These are phyloP conservation scores for Rhea pennata DNA, from an alignment of 2,113 vertebrate species.

Conservation along the genomic window DNA sequence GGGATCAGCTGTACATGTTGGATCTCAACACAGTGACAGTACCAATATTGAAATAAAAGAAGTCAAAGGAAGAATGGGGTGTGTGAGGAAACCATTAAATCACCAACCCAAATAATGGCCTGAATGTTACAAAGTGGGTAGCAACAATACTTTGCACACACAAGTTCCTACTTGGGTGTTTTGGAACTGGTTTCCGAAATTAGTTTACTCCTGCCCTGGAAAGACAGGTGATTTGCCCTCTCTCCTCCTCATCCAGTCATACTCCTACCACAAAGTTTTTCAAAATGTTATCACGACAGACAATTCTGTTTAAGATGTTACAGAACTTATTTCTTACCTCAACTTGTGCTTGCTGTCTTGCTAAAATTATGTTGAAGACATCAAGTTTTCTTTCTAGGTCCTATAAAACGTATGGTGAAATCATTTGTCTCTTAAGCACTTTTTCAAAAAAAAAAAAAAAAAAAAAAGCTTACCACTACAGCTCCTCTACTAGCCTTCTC, in stretches of 20 bases:
- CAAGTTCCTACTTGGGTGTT: neutral
- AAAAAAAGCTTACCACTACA: neutral
- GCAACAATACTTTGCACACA: neutral
- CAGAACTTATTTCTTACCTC: constrained; percentile 80
- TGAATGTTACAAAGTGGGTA: neutral
- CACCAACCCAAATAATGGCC: neutral
- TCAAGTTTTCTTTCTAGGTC: constrained; percentile 91
- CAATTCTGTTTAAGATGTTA: neutral
- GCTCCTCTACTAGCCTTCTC: neutral
- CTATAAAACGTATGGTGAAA: constrained; percentile 68
- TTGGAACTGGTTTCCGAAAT: neutral
- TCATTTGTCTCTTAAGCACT: neutral
- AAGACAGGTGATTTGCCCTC: neutral
- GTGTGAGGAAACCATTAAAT: neutral
- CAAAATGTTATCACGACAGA: neutral
- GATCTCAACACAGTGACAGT: neutral
- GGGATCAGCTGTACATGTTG: neutral
- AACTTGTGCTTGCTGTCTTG: constrained; percentile 92
- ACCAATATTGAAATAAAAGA: neutral
- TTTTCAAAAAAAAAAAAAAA: neutral
- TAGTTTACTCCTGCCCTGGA: neutral
- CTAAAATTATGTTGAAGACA: constrained; percentile 92
- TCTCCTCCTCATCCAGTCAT: neutral
- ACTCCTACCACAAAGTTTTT: neutral
- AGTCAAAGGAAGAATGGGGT: neutral